These are phyloP conservation scores for Catharus fuscescens DNA, from an alignment of 2,113 vertebrate species.

Conservation along the genomic window DNA sequence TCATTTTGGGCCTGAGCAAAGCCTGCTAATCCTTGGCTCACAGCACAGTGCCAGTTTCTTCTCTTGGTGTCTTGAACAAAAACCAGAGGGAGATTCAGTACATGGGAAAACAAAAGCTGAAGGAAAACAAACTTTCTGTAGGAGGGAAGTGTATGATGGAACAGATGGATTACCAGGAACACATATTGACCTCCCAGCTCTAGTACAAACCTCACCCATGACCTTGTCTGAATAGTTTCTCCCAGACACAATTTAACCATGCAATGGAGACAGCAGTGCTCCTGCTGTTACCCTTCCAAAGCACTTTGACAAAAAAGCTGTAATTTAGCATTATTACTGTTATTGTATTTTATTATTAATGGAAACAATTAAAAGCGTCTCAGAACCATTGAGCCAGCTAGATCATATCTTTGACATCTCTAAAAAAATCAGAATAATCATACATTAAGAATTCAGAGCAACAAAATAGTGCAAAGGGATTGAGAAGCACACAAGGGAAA, in stretches of 20 bases:
- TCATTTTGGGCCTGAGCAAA: neutral
- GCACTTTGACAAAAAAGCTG: neutral
- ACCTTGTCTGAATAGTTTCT: neutral
- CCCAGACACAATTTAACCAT: neutral
- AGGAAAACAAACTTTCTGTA: neutral
- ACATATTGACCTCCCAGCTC: neutral
- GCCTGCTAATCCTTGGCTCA: neutral
- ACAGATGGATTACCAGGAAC: neutral
- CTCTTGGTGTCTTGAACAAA: neutral
- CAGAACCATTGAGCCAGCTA: neutral
- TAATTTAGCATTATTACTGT: neutral
- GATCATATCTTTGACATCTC: neutral
- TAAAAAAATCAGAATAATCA: neutral
- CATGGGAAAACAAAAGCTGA: neutral
- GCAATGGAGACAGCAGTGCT: neutral
- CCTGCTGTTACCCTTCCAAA: neutral
- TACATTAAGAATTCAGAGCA: neutral
- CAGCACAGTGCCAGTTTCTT: neutral
- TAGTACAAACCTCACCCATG: neutral
- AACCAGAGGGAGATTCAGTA: neutral
- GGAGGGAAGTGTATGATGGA: neutral
- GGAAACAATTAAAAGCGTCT: neutral
- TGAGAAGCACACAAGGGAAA: neutral
- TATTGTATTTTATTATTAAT: neutral
- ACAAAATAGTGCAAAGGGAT: neutral